Evolutionary conservation across 2,797 vertebrate species (phyloP).

Genomic region (Micrastur ruficollis): DNA sequence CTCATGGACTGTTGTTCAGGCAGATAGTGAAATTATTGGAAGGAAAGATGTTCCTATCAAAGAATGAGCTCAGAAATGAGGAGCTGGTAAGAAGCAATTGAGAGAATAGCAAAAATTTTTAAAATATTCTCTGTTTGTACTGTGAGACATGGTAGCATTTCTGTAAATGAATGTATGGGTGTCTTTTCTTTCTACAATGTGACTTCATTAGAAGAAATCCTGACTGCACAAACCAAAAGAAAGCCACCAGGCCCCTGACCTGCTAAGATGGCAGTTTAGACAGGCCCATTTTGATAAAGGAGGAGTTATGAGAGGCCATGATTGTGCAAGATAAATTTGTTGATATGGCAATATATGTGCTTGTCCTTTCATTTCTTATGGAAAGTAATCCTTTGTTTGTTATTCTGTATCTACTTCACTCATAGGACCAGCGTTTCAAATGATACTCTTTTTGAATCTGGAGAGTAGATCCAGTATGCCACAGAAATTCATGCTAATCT

Average conservation of each 20-base stretch:
- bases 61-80: background rate
- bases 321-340: background rate
- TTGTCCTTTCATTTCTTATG: background rate
- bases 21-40: background rate
- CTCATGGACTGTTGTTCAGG: background rate
- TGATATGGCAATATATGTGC: background rate
- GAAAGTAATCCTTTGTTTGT: background rate
- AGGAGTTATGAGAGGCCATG: background rate
- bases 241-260: background rate
- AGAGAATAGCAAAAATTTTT: background rate
- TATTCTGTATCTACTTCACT: background rate
- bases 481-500: background rate
- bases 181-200: background rate
- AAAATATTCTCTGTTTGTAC: background rate
- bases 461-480: background rate
- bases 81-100: background rate
- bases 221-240: background rate
- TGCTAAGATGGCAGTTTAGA: background rate
- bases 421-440: background rate
- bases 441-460: background rate
- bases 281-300: background rate
- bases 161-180: background rate
- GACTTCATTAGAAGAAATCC: background rate
- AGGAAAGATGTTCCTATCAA: background rate
- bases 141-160: background rate